Conservation (phyloP, 2,113 vertebrate species). For the Chlorocebus sabaeus region DNA sequence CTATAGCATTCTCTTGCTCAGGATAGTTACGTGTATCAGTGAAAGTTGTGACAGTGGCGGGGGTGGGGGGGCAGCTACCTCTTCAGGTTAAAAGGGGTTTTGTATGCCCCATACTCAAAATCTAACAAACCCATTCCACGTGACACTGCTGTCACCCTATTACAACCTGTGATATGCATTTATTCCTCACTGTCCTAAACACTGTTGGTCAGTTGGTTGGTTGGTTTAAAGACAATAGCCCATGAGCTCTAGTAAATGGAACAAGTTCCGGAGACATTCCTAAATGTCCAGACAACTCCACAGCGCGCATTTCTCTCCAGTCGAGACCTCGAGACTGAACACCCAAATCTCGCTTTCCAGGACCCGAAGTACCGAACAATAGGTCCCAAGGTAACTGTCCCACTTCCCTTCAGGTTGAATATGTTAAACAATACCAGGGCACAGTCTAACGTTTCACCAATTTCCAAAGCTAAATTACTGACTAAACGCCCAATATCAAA, state of each 20-base stretch:
- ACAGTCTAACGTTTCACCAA: not conserved
- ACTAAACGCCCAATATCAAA: not conserved
- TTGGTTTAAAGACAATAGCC: constrained; percentile 35
- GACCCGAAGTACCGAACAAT: constrained; percentile 63
- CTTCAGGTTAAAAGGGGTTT: not conserved
- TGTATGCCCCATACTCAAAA: not conserved
- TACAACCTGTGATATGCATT: not conserved
- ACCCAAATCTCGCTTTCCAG: constrained; percentile 43
- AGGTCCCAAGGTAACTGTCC: constrained; percentile 70
- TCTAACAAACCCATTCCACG: not conserved
- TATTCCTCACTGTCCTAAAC: constrained; percentile 7
- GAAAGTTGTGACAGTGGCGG: constrained; percentile 12
- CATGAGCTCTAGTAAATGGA: not conserved
- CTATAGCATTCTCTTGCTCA: not conserved
- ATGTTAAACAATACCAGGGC: not conserved
- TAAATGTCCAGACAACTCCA: not conserved
- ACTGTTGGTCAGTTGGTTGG: not conserved
- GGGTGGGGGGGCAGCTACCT: not conserved
- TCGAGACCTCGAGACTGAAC: not conserved
- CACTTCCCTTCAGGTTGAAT: constrained; percentile 41
- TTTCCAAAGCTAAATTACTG: not conserved
- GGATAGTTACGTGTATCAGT: not conserved
- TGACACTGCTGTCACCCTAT: not conserved
- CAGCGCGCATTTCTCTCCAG: not conserved
- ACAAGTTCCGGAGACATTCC: constrained; percentile 25